Percentiles rank a stretch among this genome's conserved stretches.
These are phyloP conservation scores for Pseudomugil tenellus DNA, from an alignment of 2,797 vertebrate species.

Conservation along the genomic window DNA sequence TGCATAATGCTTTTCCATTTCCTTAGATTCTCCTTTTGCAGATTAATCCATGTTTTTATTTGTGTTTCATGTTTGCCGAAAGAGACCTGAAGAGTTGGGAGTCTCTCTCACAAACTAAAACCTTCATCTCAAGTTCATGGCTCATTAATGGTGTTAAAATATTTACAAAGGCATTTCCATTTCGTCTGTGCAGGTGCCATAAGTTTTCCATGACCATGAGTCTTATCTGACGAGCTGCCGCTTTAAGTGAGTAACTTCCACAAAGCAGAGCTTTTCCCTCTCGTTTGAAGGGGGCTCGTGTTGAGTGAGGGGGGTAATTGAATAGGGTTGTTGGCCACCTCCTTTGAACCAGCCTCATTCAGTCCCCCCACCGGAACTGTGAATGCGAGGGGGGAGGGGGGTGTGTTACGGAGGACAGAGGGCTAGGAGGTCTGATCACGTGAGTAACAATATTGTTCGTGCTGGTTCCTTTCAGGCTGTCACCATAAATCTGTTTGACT, in stretches of 20 bases:
- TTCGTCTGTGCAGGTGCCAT: constrained; percentile 44
- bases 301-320: constrained; percentile 66
- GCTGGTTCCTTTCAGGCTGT: constrained; percentile 89
- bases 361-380: constrained; percentile 55
- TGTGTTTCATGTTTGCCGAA: constrained; percentile 36
- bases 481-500: constrained; percentile 92
- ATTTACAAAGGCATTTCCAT: constrained; percentile 67
- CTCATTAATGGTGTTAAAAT: constrained; percentile 70
- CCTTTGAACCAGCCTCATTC: constrained; percentile 73
- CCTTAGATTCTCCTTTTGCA: constrained; percentile 42
- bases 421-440: constrained; percentile 67
- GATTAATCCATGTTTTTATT: constrained; percentile 40
- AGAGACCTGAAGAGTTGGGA: constrained; percentile 48
- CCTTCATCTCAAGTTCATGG: constrained; percentile 51
- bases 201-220: constrained; percentile 73
- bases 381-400: constrained; percentile 9
- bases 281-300: constrained; percentile 73
- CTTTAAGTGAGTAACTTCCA: constrained; percentile 79
- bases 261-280: constrained; percentile 73
- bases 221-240: constrained; percentile 69
- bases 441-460: constrained; percentile 86
- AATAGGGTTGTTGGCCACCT: constrained; percentile 70
- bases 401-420: constrained; percentile 35
- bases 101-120: constrained; percentile 36
- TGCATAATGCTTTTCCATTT: constrained; percentile 33